A percentile compares a stretch with the other conserved stretches of the same genome.
Conservation (phyloP, 2,888 invertebrate species). For the Nomada fabriciana region DNA sequence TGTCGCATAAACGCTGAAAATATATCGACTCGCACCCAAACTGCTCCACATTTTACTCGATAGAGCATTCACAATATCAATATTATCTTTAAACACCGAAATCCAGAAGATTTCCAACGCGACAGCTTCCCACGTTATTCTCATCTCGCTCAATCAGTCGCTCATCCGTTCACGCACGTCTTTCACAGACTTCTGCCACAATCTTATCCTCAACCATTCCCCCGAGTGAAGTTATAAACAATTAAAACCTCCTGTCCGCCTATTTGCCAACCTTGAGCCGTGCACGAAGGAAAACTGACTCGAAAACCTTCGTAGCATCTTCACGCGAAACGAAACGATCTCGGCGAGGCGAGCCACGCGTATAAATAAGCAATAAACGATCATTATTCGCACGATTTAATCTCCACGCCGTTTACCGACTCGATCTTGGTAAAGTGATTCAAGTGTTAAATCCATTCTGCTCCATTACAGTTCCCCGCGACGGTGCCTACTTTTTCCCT, state of each 20-base stretch:
- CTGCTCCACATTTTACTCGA: too few relatives aligned
- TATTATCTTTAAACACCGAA: background rate
- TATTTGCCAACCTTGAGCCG: constrained; percentile 27
- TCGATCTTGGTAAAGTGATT: background rate
- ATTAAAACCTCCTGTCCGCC: constrained; percentile 26
- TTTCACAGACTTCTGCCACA: background rate
- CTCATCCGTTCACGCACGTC: constrained; percentile 1
- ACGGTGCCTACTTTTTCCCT: background rate
- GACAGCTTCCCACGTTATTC: background rate
- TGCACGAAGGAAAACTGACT: constrained; percentile 4
- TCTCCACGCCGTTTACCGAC: background rate
- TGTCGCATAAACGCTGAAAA: too few relatives aligned
- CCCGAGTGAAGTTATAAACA: constrained; percentile 40
- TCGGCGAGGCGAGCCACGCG: background rate
- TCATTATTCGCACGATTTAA: constrained; percentile 36
- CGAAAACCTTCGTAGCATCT: constrained; percentile 27
- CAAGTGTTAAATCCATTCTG: background rate
- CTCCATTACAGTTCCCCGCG: background rate
- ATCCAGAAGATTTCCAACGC: background rate
- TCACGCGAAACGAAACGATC: background rate
- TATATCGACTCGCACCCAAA: too few relatives aligned
- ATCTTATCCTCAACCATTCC: background rate
- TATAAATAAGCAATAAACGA: constrained; percentile 45
- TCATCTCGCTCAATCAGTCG: constrained; percentile 1
- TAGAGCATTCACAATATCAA: background rate